phyloP scores from a whole-genome alignment of 1,140 invertebrate genomes.

The Brachionus asplanchnoidis region DNA sequence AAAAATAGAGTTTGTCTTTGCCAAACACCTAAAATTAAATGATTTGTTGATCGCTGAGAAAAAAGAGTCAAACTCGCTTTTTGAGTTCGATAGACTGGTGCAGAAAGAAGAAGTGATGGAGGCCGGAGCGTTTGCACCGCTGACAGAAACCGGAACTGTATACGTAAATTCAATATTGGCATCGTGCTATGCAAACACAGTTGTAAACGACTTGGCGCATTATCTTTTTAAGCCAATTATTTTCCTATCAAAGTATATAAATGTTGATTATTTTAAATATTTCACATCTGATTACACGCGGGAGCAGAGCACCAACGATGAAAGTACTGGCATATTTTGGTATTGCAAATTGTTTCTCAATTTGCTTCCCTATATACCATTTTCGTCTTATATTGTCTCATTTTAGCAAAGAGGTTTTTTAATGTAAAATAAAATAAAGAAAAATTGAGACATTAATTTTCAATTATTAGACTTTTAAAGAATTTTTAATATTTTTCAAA shows the following conservation, averaged over 20 bases:
- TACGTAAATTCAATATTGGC: constrained; percentile 82
- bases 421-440: neutral
- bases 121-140: constrained; percentile 77
- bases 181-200: constrained; percentile 76
- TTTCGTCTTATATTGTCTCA: constrained; percentile 26
- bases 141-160: constrained; percentile 78
- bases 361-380: constrained; percentile 36
- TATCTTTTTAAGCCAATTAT: constrained; percentile 11
- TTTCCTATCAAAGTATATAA: neutral
- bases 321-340: constrained; percentile 1
- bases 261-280: neutral
- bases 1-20: constrained; percentile 42
- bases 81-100: constrained; percentile 63
- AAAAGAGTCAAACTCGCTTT: neutral
- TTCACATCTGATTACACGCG: neutral
- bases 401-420: neutral
- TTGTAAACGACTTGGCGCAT: constrained; percentile 16
- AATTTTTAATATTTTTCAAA: neutral
- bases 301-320: neutral
- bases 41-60: constrained; percentile 48
- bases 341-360: constrained; percentile 12
- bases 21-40: constrained; percentile 51
- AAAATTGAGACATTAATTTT: neutral
- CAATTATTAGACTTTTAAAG: neutral
- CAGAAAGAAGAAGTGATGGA: constrained; percentile 61